A percentile compares a stretch with the other conserved stretches of the same genome.
phyloP scores from a whole-genome alignment of 2,797 vertebrate genomes.

The Cygnus olor region DNA sequence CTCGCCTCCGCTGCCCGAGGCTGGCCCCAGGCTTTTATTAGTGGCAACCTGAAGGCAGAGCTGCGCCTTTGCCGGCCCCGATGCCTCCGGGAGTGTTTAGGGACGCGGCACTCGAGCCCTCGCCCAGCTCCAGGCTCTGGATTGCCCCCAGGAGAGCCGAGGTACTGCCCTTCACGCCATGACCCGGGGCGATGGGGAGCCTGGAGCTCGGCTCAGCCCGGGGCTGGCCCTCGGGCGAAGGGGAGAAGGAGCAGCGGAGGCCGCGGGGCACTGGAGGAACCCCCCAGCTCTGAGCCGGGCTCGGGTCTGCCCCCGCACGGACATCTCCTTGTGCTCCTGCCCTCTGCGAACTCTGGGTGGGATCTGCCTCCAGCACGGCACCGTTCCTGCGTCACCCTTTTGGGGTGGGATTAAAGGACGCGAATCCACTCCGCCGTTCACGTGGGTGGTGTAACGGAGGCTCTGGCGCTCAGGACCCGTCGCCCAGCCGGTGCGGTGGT shows the following conservation, averaged over 20 bases:
- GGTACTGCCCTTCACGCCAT: not conserved
- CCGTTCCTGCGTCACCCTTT: not conserved
- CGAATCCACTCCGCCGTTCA: not conserved
- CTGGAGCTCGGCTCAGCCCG: not conserved
- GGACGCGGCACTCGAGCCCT: not conserved
- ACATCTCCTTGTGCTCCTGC: not conserved
- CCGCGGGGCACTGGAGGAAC: fast-evolving
- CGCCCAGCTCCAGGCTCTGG: not conserved
- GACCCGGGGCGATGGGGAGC: not conserved
- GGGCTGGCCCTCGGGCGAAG: not conserved
- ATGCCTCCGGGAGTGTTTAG: not conserved
- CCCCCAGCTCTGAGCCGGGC: not conserved
- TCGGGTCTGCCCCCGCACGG: not conserved
- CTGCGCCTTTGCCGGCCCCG: not conserved
- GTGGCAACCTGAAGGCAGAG: not conserved
- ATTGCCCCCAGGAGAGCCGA: not conserved
- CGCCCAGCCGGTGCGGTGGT: fast-evolving
- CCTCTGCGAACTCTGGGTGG: not conserved
- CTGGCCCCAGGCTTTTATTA: not conserved
- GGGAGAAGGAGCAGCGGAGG: not conserved
- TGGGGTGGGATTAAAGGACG: slow-evolving; percentile 48
- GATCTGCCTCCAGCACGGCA: not conserved
- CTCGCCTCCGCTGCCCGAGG: not conserved
- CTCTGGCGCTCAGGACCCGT: not conserved
- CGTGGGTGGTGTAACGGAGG: not conserved